phyloP scores from a whole-genome alignment of 2,888 invertebrate genomes.

The Bruchidius siliquastri region DNA sequence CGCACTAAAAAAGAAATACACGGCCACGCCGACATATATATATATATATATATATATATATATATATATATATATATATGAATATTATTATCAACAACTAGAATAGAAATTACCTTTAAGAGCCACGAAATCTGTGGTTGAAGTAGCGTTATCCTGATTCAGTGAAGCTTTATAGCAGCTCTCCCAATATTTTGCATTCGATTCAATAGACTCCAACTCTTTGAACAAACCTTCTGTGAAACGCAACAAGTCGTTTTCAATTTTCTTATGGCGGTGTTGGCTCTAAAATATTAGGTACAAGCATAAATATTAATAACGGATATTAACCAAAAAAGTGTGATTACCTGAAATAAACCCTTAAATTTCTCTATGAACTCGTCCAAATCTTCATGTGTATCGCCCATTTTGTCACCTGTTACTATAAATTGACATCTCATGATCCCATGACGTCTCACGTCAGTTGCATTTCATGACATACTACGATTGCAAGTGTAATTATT shows the following conservation, averaged over 20 bases:
- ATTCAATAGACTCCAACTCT: conserved; percentile 13
- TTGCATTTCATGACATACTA: neutral
- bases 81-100: too few species aligned
- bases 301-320: neutral
- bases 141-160: conserved; percentile 12
- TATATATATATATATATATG: too few species aligned
- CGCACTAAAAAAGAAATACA: too few species aligned
- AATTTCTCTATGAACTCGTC: conserved; percentile 19
- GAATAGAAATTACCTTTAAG: conserved; percentile 23
- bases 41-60: too few species aligned
- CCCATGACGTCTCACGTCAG: neutral
- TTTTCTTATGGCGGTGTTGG: conserved; percentile 10
- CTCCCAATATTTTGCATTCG: conserved; percentile 9
- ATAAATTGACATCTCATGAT: neutral
- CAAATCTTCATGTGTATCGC: conserved; percentile 10
- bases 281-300: conserved; percentile 14
- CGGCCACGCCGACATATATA: too few species aligned
- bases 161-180: conserved; percentile 12
- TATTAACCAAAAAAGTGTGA: neutral
- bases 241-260: conserved; percentile 11
- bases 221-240: conserved; percentile 14
- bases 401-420: neutral
- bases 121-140: conserved; percentile 18
- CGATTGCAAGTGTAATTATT: too few species aligned
- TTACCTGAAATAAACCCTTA: conserved; percentile 13